Base-by-base conservation (phyloP, 2,113 vertebrate species). In the Trochalopteron elliotii region DNA sequence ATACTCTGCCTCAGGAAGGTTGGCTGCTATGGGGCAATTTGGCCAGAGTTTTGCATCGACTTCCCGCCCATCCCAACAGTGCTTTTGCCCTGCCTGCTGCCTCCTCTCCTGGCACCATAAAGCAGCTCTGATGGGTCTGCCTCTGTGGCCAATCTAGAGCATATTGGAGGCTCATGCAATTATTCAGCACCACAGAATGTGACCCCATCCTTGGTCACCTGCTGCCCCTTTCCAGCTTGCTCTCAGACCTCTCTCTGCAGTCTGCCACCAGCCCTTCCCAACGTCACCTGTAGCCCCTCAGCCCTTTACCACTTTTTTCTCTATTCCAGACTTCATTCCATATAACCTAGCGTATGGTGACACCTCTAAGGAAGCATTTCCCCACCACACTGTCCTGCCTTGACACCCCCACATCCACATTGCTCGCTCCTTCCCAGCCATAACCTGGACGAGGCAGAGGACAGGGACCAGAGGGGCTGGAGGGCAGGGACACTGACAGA, bases 1-100 rank as follows among this genome's bases (percentile, higher is more conserved):
- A 27, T 14, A 23, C 30, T 81, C 30, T 70, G 37, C n/a, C 22
- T 49, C 0, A 0, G 52, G 56, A 31, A 57, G 18, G 17, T 0
- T 78, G 56, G 47, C 27, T 57, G 61, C 52, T 39, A 3, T 1
- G 11, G 19, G 28, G 53, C 39, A 60, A 20, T 55, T 50, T 55
- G 53, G 39, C 33, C 5, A 16, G 13, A 3, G 57, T 44, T 80
- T 50, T 67, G 44, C 20, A 47, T 20, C 0, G 2, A 28, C 18
- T 31, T 67, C 76, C 24, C 37, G 47, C 17, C 17, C 47, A 21
- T 24, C 42, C 65, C 3, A 6, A 10, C 0, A 5, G 31, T 19
- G 31, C 28, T 63, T 63, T 16, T 7, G 24, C 9, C 19, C n/a
- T 52, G 24, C 24, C 42, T 83, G 39, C 39, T 75, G 42, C 16